Conservation (phyloP, 1,140 invertebrate genomes). For the Globodera ellingtonae region DNA sequence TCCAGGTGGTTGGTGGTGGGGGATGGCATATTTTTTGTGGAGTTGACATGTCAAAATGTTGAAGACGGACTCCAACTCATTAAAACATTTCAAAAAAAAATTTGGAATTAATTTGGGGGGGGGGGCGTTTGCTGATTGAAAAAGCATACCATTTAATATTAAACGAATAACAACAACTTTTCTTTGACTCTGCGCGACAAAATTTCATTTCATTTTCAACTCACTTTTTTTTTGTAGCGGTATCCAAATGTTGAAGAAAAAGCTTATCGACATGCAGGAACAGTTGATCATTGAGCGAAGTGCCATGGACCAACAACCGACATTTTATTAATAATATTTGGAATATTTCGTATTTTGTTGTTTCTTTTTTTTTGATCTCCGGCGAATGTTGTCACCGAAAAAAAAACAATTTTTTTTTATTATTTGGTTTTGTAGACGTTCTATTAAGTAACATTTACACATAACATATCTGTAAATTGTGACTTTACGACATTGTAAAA, state of each 20-base stretch:
- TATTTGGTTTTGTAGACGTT: no score
- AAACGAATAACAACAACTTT: not conserved
- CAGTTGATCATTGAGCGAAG: slow-evolving; percentile 42
- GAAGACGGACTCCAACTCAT: no score
- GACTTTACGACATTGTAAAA: not conserved
- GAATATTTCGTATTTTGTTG: not conserved
- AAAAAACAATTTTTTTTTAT: no score
- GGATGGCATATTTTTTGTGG: not conserved
- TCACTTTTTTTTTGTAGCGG: slow-evolving; percentile 14
- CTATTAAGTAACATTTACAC: no score
- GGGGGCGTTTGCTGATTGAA: no score
- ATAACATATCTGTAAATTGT: no score
- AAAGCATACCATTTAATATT: no score
- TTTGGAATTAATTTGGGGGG: no score
- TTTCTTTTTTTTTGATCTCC: not conserved
- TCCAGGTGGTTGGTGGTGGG: slow-evolving; percentile 72
- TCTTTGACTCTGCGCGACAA: not conserved
- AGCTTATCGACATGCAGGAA: slow-evolving; percentile 46
- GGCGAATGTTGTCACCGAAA: no score
- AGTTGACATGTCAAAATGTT: no score
- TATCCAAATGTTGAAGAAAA: slow-evolving; percentile 43
- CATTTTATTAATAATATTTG: not conserved
- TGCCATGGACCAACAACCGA: slow-evolving; percentile 2
- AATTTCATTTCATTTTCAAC: no score
- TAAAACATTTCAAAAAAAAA: no score